Evolutionary conservation across 2,113 vertebrate genomes (phyloP).

Genomic region (Cygnus buccinator): DNA sequence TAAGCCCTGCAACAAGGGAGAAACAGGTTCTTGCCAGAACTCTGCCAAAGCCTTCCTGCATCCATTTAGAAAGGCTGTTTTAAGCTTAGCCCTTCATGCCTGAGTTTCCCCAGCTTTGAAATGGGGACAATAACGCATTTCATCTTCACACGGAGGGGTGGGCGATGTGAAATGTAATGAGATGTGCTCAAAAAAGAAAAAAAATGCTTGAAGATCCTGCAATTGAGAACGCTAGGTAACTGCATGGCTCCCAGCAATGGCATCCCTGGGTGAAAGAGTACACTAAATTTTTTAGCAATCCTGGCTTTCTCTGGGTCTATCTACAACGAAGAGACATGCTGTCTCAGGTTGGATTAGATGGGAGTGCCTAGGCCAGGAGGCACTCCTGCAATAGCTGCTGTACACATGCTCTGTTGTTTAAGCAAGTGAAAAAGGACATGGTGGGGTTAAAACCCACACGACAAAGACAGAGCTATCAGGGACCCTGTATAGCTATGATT

Average conservation of each 20-base stretch:
- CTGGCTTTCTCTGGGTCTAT: not conserved
- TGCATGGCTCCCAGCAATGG: not conserved
- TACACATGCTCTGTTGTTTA: not conserved
- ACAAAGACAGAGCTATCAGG: not conserved
- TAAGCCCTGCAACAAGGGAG: not conserved
- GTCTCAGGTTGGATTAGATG: not conserved
- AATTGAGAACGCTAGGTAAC: not conserved
- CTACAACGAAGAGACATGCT: not conserved
- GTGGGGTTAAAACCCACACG: not conserved
- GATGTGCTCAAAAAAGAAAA: not conserved
- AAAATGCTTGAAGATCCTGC: not conserved
- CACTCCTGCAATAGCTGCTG: not conserved
- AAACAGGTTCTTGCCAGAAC: not conserved
- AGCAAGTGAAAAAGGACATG: not conserved
- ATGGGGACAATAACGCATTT: not conserved
- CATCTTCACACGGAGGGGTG: not conserved
- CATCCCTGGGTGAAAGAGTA: slow-evolving; percentile 15
- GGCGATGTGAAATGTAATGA: not conserved
- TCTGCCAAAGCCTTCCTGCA: not conserved
- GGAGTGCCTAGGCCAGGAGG: not conserved
- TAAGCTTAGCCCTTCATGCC: slow-evolving; percentile 8
- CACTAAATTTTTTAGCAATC: slow-evolving; percentile 8
- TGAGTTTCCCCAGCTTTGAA: slow-evolving; percentile 25
- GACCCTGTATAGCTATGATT: not conserved
- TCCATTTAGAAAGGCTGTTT: not conserved